phyloP scores from a whole-genome alignment of 2,797 vertebrate genomes.

The Staurois parvus region DNA sequence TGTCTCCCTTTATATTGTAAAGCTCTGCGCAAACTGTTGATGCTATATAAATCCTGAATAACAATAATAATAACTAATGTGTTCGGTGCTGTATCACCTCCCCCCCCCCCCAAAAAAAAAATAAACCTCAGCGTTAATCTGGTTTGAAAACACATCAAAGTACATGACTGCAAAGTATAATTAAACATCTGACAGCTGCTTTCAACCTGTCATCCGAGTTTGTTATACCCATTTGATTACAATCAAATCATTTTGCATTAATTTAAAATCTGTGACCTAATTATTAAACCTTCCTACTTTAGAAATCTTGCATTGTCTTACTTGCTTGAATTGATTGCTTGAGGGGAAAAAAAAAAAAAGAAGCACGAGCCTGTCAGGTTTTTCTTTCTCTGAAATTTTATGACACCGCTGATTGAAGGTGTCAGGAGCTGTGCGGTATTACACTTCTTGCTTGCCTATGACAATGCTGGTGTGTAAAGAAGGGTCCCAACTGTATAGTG shows the following conservation, averaged over 20 bases:
- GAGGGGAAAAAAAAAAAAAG: neutral
- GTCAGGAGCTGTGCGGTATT: conserved; percentile 40
- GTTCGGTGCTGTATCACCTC: no score
- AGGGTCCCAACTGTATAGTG: conserved; percentile 66
- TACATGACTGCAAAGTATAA: neutral
- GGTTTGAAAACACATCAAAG: neutral
- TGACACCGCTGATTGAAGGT: conserved; percentile 52
- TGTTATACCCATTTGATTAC: neutral
- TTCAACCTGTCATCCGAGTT: neutral
- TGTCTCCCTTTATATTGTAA: no score
- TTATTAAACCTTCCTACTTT: conserved; percentile 33
- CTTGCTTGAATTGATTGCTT: conserved; percentile 26
- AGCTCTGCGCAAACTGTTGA: no score
- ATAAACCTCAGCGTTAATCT: neutral
- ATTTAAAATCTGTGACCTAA: conserved; percentile 33
- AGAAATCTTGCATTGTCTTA: conserved; percentile 32
- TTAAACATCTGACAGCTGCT: neutral
- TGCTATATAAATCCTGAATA: no score
- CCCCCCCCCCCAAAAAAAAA: no score
- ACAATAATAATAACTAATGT: no score
- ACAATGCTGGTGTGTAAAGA: conserved; percentile 47
- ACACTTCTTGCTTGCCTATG: conserved; percentile 37
- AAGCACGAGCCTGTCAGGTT: conserved; percentile 20
- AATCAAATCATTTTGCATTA: neutral
- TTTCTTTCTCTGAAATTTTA: conserved; percentile 12